Conservation (phyloP, 2,888 invertebrate genomes). For the Chelonus formosanus region DNA sequence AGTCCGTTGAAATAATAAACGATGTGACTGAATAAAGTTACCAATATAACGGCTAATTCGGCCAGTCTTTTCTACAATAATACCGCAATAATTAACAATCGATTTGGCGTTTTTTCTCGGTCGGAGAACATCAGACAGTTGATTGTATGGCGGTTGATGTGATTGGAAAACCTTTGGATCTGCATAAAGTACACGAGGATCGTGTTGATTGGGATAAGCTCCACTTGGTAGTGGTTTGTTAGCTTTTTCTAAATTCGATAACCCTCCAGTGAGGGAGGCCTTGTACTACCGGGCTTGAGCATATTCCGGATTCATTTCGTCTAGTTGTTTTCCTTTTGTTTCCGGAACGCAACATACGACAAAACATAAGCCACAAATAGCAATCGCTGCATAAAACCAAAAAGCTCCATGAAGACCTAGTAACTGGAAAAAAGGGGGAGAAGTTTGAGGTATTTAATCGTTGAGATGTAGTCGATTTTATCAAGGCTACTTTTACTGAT, state of each 20-base stretch:
- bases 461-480: slow-evolving; percentile 74
- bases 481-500: too few species aligned
- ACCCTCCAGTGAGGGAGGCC: slow-evolving; percentile 63
- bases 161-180: slow-evolving; percentile 10
- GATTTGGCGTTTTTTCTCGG: background rate
- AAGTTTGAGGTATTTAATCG: slow-evolving; percentile 62
- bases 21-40: slow-evolving; percentile 52
- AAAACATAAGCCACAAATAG: slow-evolving; percentile 83
- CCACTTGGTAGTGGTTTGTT: slow-evolving; percentile 57
- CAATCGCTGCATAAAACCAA: slow-evolving; percentile 86
- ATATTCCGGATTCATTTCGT: slow-evolving; percentile 83
- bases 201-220: slow-evolving; percentile 56
- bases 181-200: slow-evolving; percentile 53
- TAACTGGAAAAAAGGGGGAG: slow-evolving; percentile 62
- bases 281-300: slow-evolving; percentile 66
- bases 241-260: slow-evolving; percentile 59
- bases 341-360: slow-evolving; percentile 89
- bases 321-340: slow-evolving; percentile 88
- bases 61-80: slow-evolving; percentile 58
- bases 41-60: slow-evolving; percentile 53
- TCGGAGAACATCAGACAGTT: slow-evolving; percentile 6
- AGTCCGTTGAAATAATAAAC: slow-evolving; percentile 30
- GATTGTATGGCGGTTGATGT: slow-evolving; percentile 1
- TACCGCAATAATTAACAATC: slow-evolving; percentile 53
- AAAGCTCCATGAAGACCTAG: slow-evolving; percentile 85